Evolutionary conservation across 2,888 invertebrate genomes (phyloP).

Genomic region (Caenorhabditis sp.): DNA sequence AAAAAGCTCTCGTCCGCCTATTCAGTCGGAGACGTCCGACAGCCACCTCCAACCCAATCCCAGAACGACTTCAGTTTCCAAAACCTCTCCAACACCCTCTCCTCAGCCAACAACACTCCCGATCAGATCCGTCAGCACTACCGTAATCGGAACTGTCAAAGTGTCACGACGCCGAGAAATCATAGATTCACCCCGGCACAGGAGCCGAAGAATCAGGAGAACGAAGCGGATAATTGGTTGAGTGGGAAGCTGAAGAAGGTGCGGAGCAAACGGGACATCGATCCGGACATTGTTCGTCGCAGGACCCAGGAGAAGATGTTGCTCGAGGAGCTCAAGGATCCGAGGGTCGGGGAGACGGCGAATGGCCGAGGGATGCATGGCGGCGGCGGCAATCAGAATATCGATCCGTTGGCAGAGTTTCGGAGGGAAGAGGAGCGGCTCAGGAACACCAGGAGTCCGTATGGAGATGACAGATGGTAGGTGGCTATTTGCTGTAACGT

Average conservation of each 20-base stretch:
- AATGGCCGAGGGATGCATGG: no score
- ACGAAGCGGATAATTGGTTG: conserved; percentile 81
- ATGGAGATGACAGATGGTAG: conserved; percentile 62
- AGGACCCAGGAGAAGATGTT: conserved; percentile 83
- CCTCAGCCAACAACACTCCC: not conserved
- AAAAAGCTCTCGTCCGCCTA: conserved; percentile 48
- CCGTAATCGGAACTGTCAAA: conserved; percentile 68
- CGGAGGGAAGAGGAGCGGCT: conserved; percentile 78
- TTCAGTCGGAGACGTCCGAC: conserved; percentile 64
- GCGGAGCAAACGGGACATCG: conserved; percentile 72
- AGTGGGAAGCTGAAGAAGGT: conserved; percentile 77
- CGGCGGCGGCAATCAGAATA: conserved; percentile 37
- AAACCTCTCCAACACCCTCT: conserved; percentile 23
- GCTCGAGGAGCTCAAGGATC: conserved; percentile 81
- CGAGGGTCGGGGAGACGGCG: conserved; percentile 17
- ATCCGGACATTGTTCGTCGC: conserved; percentile 79
- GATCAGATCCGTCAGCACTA: conserved; percentile 51
- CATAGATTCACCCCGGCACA: not conserved
- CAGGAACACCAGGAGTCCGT: conserved; percentile 73
- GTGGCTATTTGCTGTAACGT: not conserved
- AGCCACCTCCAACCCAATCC: no score
- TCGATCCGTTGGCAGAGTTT: conserved; percentile 78
- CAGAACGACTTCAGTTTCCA: conserved; percentile 12
- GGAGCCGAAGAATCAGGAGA: not conserved
- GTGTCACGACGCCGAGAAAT: conserved; percentile 57